Conservation (phyloP, 2,888 invertebrate genomes). For the Taphrorychus bicolor region DNA sequence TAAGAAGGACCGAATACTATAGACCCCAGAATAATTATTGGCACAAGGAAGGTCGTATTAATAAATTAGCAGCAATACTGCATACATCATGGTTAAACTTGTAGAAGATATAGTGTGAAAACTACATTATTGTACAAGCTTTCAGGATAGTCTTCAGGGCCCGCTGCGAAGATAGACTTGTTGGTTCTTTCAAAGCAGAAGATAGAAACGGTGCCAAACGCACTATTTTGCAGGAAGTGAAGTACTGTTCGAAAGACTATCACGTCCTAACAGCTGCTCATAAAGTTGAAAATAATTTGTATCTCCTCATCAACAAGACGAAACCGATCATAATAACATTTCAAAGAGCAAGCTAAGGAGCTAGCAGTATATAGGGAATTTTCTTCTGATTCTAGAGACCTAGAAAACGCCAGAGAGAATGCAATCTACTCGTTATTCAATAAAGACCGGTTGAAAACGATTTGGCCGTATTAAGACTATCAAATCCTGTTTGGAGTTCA, state of each 20-base stretch:
- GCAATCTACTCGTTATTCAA: conserved; percentile 70
- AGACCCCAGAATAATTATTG: too few species aligned
- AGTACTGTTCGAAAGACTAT: conserved; percentile 69
- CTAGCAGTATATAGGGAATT: conserved; percentile 51
- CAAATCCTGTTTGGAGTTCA: conserved; percentile 62
- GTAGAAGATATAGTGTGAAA: too few species aligned
- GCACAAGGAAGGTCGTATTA: too few species aligned
- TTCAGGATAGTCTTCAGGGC: too few species aligned
- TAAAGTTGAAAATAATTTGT: conserved; percentile 60
- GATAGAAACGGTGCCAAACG: conserved; percentile 40
- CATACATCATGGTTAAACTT: too few species aligned
- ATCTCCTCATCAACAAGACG: too few species aligned
- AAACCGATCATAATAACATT: too few species aligned
- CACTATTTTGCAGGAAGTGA: conserved; percentile 72
- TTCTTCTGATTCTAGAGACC: conserved; percentile 45
- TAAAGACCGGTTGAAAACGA: conserved; percentile 72
- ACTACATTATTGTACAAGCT: too few species aligned
- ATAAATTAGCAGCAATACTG: too few species aligned
- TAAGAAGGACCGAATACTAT: too few species aligned
- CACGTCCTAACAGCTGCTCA: conserved; percentile 80
- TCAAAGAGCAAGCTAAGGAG: too few species aligned
- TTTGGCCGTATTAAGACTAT: conserved; percentile 79
- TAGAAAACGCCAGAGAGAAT: conserved; percentile 45
- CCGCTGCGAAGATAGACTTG: conserved; percentile 61
- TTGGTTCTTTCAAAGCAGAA: conserved; percentile 54